Evolutionary conservation across 1,140 invertebrate genomes (phyloP), one percentile per base, ranked within the genome.

Genomic region (Eumaeus atala): DNA sequence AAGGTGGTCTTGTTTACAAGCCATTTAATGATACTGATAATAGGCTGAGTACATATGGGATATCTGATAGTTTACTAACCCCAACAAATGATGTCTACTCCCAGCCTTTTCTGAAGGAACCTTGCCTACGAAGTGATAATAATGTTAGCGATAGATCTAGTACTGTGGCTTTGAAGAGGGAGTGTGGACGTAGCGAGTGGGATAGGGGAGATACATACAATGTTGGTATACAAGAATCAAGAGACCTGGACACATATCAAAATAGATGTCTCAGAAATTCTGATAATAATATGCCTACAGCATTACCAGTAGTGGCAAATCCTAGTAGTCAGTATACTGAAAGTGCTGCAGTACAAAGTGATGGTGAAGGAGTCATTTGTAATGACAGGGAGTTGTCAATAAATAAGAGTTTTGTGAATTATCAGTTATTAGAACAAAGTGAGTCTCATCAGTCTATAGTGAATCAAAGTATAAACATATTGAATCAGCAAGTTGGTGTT

Each of bases 391-490:
- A 84, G 56, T 64, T 77, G 50, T 66, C 73, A 17, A 64, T 83
- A 36, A 67, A 70, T 37, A 86, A 83, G 55, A 77, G 75, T 67
- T 83, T 77, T 75, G 71, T 87, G 59, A 87, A 88, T 74, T 88
- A 87, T 71, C 84, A 87, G 63, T 76, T 87, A 58, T 74, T 87
- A 73, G 83, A 87, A 80, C 85, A 87, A 58, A 86, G 84, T 79
- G 78, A 87, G 56, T 76, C 82, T 48, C 85, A 87, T 64, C 87
- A 87, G 53, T 87, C 85, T 48, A 87, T 87, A 74, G 82, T 87
- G 58, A 88, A 87, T 77, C 84, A 87, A 57, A 87, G 83, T 76
- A 84, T 87, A 61, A 87, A 83, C 73, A 87, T 87, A 77, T 71
- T 88, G 59, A 88, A 85, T 70, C 84, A 87, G 61, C 87, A 88